Evolutionary conservation across 1,140 invertebrate species (phyloP), one percentile per base, ranked within the genome.

Genomic region (Metaphire vulgaris): DNA sequence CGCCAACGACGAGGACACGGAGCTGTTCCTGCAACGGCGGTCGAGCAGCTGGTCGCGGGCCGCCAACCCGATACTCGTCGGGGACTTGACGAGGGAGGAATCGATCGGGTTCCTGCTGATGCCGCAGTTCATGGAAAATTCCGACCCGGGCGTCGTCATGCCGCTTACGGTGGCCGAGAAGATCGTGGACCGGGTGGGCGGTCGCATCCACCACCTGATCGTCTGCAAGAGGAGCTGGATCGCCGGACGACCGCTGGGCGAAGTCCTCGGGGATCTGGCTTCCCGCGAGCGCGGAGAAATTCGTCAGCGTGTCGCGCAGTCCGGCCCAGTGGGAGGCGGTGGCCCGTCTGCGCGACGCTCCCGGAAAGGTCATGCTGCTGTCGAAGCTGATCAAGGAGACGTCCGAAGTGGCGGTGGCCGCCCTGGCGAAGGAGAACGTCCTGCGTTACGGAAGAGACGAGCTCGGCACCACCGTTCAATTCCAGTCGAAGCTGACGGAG

Each of bases 1-100:
- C 69, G 56, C 68, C 69, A 76, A 72, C 33, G 56, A 74, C 29
- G 72, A 72, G 33, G 32, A 72, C 28, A 72, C 70, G 21, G n/a
- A 56, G 41, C 21, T 21, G 6, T 56, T 56, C 6, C 70, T 72
- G 12, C 33, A 72, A 31, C 12, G 26, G 21, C 2, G 33, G 28
- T 21, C 29, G 28, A 76, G 75, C 32, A 32, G 33, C 32, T 76
- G 75, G 75, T 76, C 75, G n/a, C 28, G 75, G 68, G 75, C 75
- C 1, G 75, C 30, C 26, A 29, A 31, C n/a, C 75, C 75, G 21
- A 64, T 76, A 2, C n/a, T 33, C 75, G 33, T 76, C 69, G 33
- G 75, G 68, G 75, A 76, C 68, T 26, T 76, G 32, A 41, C 31
- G 16, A 32, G 34, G 0, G 30, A 33, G 30, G 75, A 76, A 26